Evolutionary conservation across 2,888 invertebrate species (phyloP).

Genomic region (Aspidiotus rigidus): DNA sequence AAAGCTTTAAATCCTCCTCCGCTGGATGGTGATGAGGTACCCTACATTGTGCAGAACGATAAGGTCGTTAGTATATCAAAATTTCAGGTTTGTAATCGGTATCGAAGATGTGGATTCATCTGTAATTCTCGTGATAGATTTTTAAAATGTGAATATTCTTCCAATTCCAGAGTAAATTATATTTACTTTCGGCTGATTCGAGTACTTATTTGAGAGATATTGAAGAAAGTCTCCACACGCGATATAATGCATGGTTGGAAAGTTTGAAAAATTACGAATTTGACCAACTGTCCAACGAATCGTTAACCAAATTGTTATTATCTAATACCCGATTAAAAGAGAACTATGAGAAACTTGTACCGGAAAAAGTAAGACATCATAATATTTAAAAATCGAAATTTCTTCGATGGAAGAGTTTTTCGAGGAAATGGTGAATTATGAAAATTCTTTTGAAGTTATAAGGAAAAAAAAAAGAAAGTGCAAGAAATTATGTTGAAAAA

Average conservation of each 20-base stretch:
- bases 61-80: conserved; percentile 54
- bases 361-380: conserved; percentile 43
- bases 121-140: conserved; percentile 9
- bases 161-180: conserved; percentile 54
- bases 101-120: conserved; percentile 41
- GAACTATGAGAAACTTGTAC: conserved; percentile 60
- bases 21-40: conserved; percentile 61
- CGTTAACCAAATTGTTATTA: conserved; percentile 53
- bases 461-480: no score
- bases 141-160: conserved; percentile 27
- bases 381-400: conserved; percentile 40
- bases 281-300: conserved; percentile 48
- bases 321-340: conserved; percentile 52
- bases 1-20: conserved; percentile 59
- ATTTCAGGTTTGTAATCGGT: conserved; percentile 43
- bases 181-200: conserved; percentile 61
- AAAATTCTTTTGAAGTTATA: no score
- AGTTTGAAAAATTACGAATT: conserved; percentile 45
- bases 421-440: no score
- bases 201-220: conserved; percentile 65
- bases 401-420: background rate
- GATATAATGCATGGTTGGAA: conserved; percentile 53
- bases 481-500: no score
- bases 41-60: conserved; percentile 58
- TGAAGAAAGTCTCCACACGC: conserved; percentile 47